Evolutionary conservation across 2,888 invertebrate species (phyloP).

Genomic region (Orthosia gracilis): DNA sequence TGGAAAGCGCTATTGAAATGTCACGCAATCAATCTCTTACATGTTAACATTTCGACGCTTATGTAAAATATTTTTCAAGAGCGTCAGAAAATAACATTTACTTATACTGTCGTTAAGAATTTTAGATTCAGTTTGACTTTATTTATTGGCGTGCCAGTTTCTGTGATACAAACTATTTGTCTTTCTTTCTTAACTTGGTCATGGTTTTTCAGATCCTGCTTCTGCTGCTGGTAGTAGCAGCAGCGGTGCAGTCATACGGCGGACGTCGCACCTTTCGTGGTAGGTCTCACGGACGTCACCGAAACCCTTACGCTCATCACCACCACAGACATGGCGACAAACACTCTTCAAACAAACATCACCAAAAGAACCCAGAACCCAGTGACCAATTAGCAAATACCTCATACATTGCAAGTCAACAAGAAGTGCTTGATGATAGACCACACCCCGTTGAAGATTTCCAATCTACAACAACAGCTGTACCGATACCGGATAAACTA

Average conservation of each 20-base stretch:
- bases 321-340: constrained; percentile 21
- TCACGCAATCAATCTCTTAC: no score
- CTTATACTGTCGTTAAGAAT: no score
- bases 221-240: constrained; percentile 40
- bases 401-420: constrained; percentile 1
- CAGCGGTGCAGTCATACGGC: constrained; percentile 46
- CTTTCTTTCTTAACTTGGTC: no score
- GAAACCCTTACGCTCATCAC: constrained; percentile 17
- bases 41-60: no score
- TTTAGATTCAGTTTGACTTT: no score
- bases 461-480: not conserved
- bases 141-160: no score
- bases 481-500: not conserved
- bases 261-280: constrained; percentile 27
- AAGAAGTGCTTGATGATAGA: not conserved
- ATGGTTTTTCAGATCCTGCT: constrained; percentile 40
- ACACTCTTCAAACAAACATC: constrained; percentile 19
- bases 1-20: no score
- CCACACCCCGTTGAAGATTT: not conserved
- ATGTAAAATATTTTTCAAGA: no score
- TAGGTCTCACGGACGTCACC: constrained; percentile 41
- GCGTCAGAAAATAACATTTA: no score
- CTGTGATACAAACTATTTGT: no score
- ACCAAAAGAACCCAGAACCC: constrained; percentile 13
- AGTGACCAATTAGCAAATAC: not conserved